Evolutionary conservation across 2,888 invertebrate species (phyloP), one percentile per base, ranked within the genome.

Genomic region (Sinotaia quadrata): DNA sequence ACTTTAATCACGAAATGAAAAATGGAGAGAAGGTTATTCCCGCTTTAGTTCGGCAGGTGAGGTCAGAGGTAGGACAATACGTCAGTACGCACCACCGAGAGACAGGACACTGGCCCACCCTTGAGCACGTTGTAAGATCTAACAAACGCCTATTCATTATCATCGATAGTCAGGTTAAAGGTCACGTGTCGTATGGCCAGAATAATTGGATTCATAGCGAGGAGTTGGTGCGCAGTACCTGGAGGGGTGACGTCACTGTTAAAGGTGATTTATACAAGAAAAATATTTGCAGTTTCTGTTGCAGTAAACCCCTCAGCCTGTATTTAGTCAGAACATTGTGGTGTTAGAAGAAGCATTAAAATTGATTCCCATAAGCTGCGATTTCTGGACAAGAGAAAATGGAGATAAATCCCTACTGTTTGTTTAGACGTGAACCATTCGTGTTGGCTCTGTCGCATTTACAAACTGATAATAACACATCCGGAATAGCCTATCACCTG

Each of bases 1-100:
- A 68, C 66, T 73, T 73, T 41, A 73, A 73, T 49, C 70, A 73
- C 51, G 73, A 73, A 34, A 71, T 73, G 57, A 18, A n/a, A 29
- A 62, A 70, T 10, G 51, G 37, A n/a, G 47, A 62, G 2, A 52
- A 36, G 4, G 70, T 73, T 0, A 49, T 70, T n/a, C 52, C 36
- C 1, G 70, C 29, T 5, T 54, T 73, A 2, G 31, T 44, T 5
- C 65, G 62, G 29, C 73, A 73, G 21, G 10, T 73, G 12, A 56
- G 61, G 66, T 41, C 54, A 21, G 70, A 73, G 56, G 49, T 73
- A n/a, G 54, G 66, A 31, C 57, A 61, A 10, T 56, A 70, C 61
- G 57, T 73, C 41, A 73, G 58, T 58, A 47, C 57, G 4, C 5
- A 34, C 2, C 66, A 52, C 37, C 70, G 73, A 18, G 29, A 44